Percentiles rank a stretch among this genome's conserved stretches.
phyloP scores from a whole-genome alignment of 2,888 invertebrate species.

The Coleophora deauratella region DNA sequence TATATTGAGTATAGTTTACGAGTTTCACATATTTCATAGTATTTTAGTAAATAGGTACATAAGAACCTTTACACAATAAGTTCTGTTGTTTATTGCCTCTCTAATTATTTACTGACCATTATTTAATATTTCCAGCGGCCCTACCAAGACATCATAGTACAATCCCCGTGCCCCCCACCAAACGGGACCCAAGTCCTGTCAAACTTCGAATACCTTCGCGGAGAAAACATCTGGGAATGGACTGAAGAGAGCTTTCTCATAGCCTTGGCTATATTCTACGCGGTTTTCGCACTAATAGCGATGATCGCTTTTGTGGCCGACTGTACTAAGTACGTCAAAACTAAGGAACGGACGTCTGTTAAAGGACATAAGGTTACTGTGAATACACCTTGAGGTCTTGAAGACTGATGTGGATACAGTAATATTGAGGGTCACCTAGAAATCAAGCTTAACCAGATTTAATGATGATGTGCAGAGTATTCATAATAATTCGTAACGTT shows the following conservation, averaged over 20 bases:
- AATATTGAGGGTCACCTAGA: not conserved
- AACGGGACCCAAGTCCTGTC: constrained; percentile 83
- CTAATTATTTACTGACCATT: not conserved
- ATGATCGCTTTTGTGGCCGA: constrained; percentile 76
- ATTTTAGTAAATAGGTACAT: too few species aligned
- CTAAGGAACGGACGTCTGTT: constrained; percentile 61
- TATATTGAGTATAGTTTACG: too few species aligned
- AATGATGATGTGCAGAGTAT: not conserved
- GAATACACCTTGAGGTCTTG: constrained; percentile 70
- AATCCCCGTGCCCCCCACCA: constrained; percentile 85
- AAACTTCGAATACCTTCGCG: constrained; percentile 51
- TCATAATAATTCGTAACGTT: too few species aligned
- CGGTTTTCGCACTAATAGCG: constrained; percentile 75
- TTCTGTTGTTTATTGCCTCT: too few species aligned
- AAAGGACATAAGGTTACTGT: constrained; percentile 73
- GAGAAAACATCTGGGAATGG: constrained; percentile 61
- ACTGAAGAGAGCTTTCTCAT: constrained; percentile 73
- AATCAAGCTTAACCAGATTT: not conserved
- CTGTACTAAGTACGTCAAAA: constrained; percentile 67
- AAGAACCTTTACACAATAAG: too few species aligned
- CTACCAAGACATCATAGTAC: constrained; percentile 90
- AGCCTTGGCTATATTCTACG: constrained; percentile 76
- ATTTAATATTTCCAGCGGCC: constrained; percentile 75
- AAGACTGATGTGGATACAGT: not conserved
- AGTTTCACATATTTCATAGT: too few species aligned